These are phyloP conservation scores for Hyperopisus bebe DNA, from an alignment of 2,113 vertebrate species.

Conservation along the genomic window DNA sequence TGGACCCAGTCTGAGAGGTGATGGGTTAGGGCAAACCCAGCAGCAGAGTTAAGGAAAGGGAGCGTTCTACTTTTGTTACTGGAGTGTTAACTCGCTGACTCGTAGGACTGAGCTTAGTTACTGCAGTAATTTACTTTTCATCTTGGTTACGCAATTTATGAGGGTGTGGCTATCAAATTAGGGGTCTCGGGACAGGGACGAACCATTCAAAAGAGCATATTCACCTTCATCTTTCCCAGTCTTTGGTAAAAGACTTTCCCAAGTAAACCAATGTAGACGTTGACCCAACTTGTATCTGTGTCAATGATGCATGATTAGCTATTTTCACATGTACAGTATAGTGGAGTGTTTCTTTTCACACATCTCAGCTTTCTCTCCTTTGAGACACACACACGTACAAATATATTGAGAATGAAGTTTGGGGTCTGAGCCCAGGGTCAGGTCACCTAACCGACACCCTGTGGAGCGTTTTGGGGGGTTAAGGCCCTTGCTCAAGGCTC, in stretches of 20 bases:
- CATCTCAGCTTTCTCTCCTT: neutral
- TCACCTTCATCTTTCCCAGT: neutral
- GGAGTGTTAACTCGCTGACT: too few species aligned
- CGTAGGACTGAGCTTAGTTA: neutral
- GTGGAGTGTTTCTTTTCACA: too few species aligned
- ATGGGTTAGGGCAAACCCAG: neutral
- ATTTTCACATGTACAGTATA: neutral
- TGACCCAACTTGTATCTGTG: neutral
- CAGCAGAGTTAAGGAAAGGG: neutral
- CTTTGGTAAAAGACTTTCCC: neutral
- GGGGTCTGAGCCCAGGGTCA: neutral
- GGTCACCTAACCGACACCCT: neutral
- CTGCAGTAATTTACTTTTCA: neutral
- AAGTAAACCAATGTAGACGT: neutral
- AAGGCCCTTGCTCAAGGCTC: neutral
- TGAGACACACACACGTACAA: neutral
- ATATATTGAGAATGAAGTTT: neutral
- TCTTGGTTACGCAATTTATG: neutral
- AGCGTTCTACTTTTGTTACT: neutral
- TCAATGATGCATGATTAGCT: neutral
- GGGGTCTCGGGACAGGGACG: neutral
- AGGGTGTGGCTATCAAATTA: neutral
- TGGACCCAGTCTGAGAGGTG: neutral
- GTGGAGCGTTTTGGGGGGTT: neutral
- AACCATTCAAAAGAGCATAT: neutral